These are phyloP conservation scores for Choreutis nemorana DNA, from an alignment of 2,888 invertebrate genomes.

Conservation along the genomic window DNA sequence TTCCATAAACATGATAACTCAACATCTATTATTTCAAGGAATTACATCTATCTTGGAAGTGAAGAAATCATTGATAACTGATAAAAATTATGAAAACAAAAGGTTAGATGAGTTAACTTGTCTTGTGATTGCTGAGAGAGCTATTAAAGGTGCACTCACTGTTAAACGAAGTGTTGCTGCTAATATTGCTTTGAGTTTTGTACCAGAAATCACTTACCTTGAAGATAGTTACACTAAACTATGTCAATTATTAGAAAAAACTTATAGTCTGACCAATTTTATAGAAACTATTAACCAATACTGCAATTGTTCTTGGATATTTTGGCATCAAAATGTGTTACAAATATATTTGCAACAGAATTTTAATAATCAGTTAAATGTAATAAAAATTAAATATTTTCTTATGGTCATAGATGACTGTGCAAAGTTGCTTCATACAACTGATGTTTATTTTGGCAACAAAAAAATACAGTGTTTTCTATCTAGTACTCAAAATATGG, in stretches of 20 bases:
- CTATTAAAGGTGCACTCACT: conserved; percentile 70
- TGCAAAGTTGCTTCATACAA: conserved; percentile 33
- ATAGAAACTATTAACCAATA: conserved; percentile 64
- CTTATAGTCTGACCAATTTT: conserved; percentile 70
- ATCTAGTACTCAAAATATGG: conserved; percentile 35
- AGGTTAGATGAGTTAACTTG: conserved; percentile 77
- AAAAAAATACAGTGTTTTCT: conserved; percentile 38
- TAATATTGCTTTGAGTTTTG: conserved; percentile 72
- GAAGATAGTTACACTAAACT: conserved; percentile 72
- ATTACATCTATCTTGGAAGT: conserved; percentile 71
- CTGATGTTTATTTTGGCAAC: conserved; percentile 30
- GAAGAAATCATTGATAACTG: conserved; percentile 71
- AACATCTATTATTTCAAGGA: conserved; percentile 81
- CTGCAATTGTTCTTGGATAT: conserved; percentile 79
- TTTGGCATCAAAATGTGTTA: conserved; percentile 82
- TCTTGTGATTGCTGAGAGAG: conserved; percentile 75
- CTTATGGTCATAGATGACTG: conserved; percentile 55
- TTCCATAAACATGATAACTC: conserved; percentile 77
- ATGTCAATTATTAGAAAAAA: conserved; percentile 68
- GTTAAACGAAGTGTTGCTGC: conserved; percentile 71
- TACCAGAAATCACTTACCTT: conserved; percentile 67
- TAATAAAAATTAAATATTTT: conserved; percentile 65
- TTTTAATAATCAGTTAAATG: conserved; percentile 71
- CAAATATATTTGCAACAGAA: conserved; percentile 80
- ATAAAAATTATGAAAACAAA: conserved; percentile 71